Percentiles rank a stretch among this genome's conserved stretches.
Evolutionary conservation across 1,140 invertebrate species (phyloP).

Genomic region (Leptopilina boulardi): DNA sequence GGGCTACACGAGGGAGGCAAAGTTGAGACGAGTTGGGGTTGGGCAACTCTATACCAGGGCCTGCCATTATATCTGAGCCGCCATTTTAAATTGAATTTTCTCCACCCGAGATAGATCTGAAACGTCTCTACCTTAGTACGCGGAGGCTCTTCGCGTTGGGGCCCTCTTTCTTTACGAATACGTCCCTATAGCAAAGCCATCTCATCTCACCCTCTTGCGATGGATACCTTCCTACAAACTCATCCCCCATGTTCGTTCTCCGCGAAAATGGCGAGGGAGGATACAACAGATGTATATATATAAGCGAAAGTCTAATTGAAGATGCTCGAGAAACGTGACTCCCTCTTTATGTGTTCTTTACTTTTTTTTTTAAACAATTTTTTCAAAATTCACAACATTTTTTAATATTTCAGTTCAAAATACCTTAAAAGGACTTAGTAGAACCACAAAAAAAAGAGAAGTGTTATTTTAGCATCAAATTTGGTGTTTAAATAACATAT

Average conservation of each 20-base stretch:
- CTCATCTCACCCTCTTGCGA: constrained; percentile 35
- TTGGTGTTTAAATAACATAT: too few species aligned
- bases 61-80: constrained; percentile 76
- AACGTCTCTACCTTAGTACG: constrained; percentile 72
- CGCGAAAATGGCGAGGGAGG: constrained; percentile 48
- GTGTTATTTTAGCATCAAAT: too few species aligned
- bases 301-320: constrained; percentile 28
- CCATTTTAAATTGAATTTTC: constrained; percentile 77
- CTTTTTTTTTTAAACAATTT: neutral
- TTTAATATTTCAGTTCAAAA: neutral
- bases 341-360: neutral
- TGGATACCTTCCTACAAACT: constrained; percentile 55
- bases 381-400: neutral
- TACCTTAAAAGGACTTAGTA: too few species aligned
- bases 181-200: constrained; percentile 42
- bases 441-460: too few species aligned
- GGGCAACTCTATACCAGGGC: constrained; percentile 68
- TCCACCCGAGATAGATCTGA: constrained; percentile 76
- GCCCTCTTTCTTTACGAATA: constrained; percentile 59
- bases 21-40: constrained; percentile 60
- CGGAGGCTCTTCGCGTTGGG: constrained; percentile 51
- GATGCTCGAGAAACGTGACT: constrained; percentile 27
- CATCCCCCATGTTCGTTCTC: constrained; percentile 47
- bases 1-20: constrained; percentile 57
- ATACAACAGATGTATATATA: constrained; percentile 36